Conservation (phyloP, 1,140 invertebrate species). For the Magallana ariakensis region DNA sequence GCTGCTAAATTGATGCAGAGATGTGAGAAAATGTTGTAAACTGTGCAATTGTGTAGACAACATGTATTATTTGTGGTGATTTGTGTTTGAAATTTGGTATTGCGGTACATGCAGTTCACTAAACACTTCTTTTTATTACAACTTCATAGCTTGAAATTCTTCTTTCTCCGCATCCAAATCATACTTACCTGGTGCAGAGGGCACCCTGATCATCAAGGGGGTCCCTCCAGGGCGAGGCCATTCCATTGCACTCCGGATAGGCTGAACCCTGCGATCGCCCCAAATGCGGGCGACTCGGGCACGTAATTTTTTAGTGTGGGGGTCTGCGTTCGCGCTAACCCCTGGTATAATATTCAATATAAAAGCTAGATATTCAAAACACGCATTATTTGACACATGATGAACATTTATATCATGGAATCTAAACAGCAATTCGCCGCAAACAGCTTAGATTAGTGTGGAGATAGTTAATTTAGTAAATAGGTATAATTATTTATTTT, state of each 20-base stretch:
- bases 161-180: conserved; percentile 6
- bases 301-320: conserved; percentile 66
- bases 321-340: conserved; percentile 66
- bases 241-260: conserved; percentile 86
- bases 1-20: no score
- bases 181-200: conserved; percentile 81
- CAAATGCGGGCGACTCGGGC: conserved; percentile 67
- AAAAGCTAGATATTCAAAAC: no score
- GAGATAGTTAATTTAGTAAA: conserved; percentile 15
- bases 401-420: no score
- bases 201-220: conserved; percentile 84
- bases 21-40: no score
- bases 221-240: conserved; percentile 84
- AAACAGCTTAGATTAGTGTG: conserved; percentile 64
- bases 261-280: conserved; percentile 86
- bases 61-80: no score
- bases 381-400: no score
- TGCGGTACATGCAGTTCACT: no score
- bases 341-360: background rate
- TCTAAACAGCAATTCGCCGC: conserved; percentile 9
- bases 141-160: no score
- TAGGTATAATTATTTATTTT: no score
- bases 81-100: no score
- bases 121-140: no score
- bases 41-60: no score